Evolutionary conservation across 2,113 vertebrate species (phyloP), one percentile per base, ranked within the genome.

Genomic region (Osmerus mordax): DNA sequence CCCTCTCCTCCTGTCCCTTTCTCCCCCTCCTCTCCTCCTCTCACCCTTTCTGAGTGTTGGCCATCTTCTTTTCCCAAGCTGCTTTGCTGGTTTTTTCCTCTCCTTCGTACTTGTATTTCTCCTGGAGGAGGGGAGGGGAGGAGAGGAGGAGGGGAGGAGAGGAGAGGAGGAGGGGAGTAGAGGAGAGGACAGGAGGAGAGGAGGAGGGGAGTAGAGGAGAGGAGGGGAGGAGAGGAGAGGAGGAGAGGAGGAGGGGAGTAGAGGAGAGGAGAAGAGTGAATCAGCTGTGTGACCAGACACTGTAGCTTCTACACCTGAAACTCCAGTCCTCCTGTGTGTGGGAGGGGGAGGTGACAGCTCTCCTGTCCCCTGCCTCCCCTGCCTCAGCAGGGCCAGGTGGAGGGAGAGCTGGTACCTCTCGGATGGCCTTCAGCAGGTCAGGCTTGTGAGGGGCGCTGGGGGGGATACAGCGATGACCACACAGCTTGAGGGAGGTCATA

Each of bases 41-140:
- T 92, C 84, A 98, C 97, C 94, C 96, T 82, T 92, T 96, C 51
- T 95, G 91, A 58, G 95, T 94, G 85, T 91, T 95, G 56, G 82
- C 78, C 86, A 96, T 94, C 68, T 97, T 97, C 89, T 95, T 98
- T 83, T 96, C 94, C 97, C 97, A 99, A 0, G 93, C 92, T 73
- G 86, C 87, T 93, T 94, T 97, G 87, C 90, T 99, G 60, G 91
- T 87, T 82, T 84, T 88, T 79, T 95, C 96, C 75, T 99, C 97
- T 8, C 87, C 79, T 83, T 96, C 93, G 21, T 95, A 97, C 82
- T 97, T 99, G 51, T 92, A 89, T 84, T 95, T 95, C 79, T 99
- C 97, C 97, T 96, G 80, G 70, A 83, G 75, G 25, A 84, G 74
- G 65, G 13, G 2, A 59, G 41, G 12, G 41, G 9, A 11, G 9